A percentile compares a stretch with the other conserved stretches of the same genome.
Evolutionary conservation across 2,888 invertebrate species (phyloP).

Genomic region (Drosophila neonasuta): DNA sequence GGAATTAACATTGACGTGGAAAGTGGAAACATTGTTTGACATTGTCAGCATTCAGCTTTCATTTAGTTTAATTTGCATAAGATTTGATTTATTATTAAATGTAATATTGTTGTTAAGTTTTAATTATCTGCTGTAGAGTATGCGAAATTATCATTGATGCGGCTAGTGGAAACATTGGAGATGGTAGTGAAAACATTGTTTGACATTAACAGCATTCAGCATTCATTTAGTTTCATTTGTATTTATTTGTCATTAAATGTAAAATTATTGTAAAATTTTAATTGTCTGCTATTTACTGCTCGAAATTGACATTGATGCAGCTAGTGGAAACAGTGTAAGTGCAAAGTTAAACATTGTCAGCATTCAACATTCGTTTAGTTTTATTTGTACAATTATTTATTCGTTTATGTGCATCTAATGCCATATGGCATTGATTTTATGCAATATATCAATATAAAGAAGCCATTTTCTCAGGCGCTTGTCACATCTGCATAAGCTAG

Average conservation of each 20-base stretch:
- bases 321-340: not conserved
- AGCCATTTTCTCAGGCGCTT: conserved; percentile 68
- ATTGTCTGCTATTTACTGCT: no score
- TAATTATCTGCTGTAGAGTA: no score
- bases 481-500: conserved; percentile 70
- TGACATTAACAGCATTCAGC: not conserved
- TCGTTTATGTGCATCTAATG: conserved; percentile 34
- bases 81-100: not conserved
- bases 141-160: not conserved
- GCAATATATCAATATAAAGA: conserved; percentile 73
- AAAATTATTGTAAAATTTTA: no score
- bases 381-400: conserved; percentile 1
- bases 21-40: no score
- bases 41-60: no score
- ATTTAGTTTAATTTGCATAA: no score
- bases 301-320: not conserved
- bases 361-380: not conserved
- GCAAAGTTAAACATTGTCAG: not conserved
- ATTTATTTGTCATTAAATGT: conserved; percentile 13
- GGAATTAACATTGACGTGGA: no score
- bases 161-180: not conserved
- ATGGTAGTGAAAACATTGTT: not conserved
- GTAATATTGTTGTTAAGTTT: not conserved
- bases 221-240: no score
- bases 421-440: conserved; percentile 67